Percentiles rank a stretch among this genome's conserved stretches.
These are phyloP conservation scores for Priocnemis perturbator DNA, from an alignment of 2,888 invertebrate genomes.

Conservation along the genomic window DNA sequence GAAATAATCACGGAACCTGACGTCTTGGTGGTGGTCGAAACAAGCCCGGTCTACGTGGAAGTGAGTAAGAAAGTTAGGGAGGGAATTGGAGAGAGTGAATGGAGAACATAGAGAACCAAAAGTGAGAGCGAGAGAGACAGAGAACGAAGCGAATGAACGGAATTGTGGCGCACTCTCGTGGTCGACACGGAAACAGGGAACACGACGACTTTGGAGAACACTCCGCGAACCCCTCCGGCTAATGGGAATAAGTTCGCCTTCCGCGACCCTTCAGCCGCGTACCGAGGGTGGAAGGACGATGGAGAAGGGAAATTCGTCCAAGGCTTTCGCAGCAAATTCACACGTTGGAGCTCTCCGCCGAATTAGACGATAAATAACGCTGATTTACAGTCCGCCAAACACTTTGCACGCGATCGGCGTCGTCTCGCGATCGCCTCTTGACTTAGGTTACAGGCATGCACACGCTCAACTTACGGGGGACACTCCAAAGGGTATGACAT, in stretches of 20 bases:
- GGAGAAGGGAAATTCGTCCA: constrained; percentile 12
- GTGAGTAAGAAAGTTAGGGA: constrained; percentile 14
- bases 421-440: too few relatives aligned
- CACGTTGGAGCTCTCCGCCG: constrained; percentile 57
- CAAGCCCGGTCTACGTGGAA: neutral
- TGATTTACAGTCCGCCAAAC: constrained; percentile 53
- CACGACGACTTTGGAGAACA: constrained; percentile 44
- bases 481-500: too few relatives aligned
- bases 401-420: constrained; percentile 13
- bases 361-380: constrained; percentile 65
- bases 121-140: constrained; percentile 17
- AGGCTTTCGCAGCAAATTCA: constrained; percentile 40
- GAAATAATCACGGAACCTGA: constrained; percentile 53
- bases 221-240: constrained; percentile 52
- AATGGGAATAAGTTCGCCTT: constrained; percentile 63
- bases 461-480: too few relatives aligned
- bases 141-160: constrained; percentile 12
- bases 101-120: constrained; percentile 10
- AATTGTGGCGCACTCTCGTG: constrained; percentile 20
- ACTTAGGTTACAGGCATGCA: too few relatives aligned
- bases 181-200: constrained; percentile 14
- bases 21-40: constrained; percentile 29
- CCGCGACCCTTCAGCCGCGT: constrained; percentile 43
- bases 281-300: constrained; percentile 16
- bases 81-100: constrained; percentile 24